Percentiles rank a stretch among this genome's conserved stretches.
Evolutionary conservation across 30 jellyfish, hydroid and myxozoan species (phyloP).

Genomic region (Turritopsis rubra): DNA sequence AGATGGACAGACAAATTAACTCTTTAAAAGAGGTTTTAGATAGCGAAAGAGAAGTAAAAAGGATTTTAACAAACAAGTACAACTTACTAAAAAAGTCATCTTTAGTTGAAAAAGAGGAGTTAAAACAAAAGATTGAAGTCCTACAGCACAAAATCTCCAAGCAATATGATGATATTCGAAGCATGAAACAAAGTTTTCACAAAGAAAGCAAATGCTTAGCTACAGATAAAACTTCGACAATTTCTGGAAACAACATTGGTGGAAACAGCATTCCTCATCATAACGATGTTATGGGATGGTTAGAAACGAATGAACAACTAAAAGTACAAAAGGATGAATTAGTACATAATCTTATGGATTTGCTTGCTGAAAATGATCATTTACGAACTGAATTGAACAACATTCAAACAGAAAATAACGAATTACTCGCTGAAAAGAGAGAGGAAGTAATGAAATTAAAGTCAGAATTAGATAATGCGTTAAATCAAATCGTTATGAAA

Average conservation of each 20-base stretch:
- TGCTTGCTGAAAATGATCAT: not conserved
- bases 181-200: not conserved
- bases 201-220: not conserved
- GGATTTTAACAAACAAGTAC: not conserved
- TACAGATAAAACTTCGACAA: not conserved
- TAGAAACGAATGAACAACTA: not conserved
- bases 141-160: not conserved
- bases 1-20: not conserved
- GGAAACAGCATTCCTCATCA: not conserved
- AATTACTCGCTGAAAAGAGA: not conserved
- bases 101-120: conserved; percentile 9
- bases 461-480: not conserved
- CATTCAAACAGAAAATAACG: not conserved
- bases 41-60: not conserved
- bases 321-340: not conserved
- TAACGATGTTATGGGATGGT: not conserved
- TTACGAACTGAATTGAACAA: not conserved
- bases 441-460: not conserved
- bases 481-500: not conserved
- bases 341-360: not conserved
- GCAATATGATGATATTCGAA: not conserved
- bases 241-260: not conserved
- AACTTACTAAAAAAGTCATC: not conserved
- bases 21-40: conserved; percentile 6
- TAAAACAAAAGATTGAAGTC: conserved; percentile 1